These are phyloP conservation scores for Orchesellides sinensis DNA, from an alignment of 2,888 invertebrate genomes.

Conservation along the genomic window DNA sequence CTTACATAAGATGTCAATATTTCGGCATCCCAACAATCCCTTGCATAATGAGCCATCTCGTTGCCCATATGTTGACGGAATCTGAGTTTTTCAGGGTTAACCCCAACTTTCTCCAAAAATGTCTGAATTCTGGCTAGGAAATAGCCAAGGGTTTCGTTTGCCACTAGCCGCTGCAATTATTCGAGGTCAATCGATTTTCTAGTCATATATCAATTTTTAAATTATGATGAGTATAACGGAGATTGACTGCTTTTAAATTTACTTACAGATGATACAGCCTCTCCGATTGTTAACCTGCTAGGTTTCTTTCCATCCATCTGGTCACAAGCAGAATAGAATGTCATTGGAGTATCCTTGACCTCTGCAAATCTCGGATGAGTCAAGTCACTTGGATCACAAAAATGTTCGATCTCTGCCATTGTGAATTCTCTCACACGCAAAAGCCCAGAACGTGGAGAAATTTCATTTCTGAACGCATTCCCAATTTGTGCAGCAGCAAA, in stretches of 20 bases:
- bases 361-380: slow-evolving; percentile 92
- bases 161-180: slow-evolving; percentile 84
- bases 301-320: slow-evolving; percentile 98
- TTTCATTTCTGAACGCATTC: slow-evolving; percentile 98
- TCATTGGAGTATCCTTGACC: slow-evolving; percentile 86
- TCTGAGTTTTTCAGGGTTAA: slow-evolving; percentile 89
- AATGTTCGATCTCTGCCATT: slow-evolving; percentile 99
- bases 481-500: slow-evolving; percentile 99
- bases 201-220: too few species aligned
- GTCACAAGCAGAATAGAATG: slow-evolving; percentile 95
- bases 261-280: slow-evolving; percentile 87
- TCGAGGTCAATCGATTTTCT: background rate
- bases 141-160: slow-evolving; percentile 98
- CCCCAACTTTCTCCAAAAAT: slow-evolving; percentile 91
- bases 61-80: slow-evolving; percentile 99
- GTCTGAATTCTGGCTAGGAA: slow-evolving; percentile 97
- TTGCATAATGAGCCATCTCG: slow-evolving; percentile 99
- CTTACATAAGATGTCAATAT: slow-evolving; percentile 94
- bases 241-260: background rate
- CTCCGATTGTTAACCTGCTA: slow-evolving; percentile 86
- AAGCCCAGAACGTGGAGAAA: slow-evolving; percentile 97
- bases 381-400: slow-evolving; percentile 94
- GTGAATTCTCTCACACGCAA: slow-evolving; percentile 98
- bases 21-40: slow-evolving; percentile 99
- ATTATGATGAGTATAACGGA: too few species aligned